phyloP scores from a whole-genome alignment of 2,888 invertebrate species.

The Himalopsyche anomala region DNA sequence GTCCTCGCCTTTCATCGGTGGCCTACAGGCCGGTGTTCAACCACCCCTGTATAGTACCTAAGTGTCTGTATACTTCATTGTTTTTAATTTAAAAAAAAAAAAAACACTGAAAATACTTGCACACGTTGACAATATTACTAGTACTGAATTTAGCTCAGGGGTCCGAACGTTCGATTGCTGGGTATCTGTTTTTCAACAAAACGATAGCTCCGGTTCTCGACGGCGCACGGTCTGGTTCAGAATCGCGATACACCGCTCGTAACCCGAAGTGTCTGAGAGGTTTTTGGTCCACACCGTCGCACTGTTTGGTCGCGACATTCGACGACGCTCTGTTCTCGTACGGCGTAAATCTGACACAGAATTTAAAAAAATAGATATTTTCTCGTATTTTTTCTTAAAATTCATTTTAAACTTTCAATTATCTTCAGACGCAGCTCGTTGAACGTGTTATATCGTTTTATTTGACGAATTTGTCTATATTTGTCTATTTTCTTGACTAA shows the following conservation, averaged over 20 bases:
- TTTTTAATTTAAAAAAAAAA: background rate
- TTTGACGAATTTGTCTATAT: background rate
- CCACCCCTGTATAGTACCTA: constrained; percentile 74
- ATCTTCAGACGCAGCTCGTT: background rate
- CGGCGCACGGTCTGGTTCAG: constrained; percentile 42
- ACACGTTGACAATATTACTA: constrained; percentile 11
- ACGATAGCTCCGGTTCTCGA: constrained; percentile 68
- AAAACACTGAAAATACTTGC: constrained; percentile 26
- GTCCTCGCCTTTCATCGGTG: constrained; percentile 65
- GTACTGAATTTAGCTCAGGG: constrained; percentile 58
- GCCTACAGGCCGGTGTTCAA: constrained; percentile 73
- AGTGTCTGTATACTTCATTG: constrained; percentile 17
- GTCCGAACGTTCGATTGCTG: constrained; percentile 71
- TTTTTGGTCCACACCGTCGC: constrained; percentile 68
- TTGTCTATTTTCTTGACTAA: too few relatives aligned
- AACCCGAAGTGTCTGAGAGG: constrained; percentile 67
- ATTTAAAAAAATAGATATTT: too few relatives aligned
- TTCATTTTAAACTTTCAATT: background rate
- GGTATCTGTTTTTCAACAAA: constrained; percentile 77
- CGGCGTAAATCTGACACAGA: background rate
- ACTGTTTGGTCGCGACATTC: constrained; percentile 44
- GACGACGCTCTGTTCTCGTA: background rate
- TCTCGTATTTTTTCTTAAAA: background rate
- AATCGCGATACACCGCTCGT: constrained; percentile 41
- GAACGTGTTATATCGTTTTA: background rate